A percentile compares a stretch with the other conserved stretches of the same genome.
Evolutionary conservation across 2,113 vertebrate genomes (phyloP).

Genomic region (Protobothrops flavoviridis): DNA sequence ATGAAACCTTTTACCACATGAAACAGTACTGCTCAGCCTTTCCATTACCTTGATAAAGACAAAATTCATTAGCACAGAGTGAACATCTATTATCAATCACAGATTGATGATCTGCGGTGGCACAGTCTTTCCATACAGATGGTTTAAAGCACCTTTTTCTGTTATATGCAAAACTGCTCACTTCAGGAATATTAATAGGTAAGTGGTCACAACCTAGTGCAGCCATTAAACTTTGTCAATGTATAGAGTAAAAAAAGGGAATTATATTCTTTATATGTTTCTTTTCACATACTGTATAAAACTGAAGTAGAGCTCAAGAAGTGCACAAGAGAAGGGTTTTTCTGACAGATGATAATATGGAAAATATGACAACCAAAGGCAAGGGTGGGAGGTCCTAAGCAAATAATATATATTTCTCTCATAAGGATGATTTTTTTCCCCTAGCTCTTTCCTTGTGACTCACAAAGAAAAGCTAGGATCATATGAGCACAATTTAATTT

Average conservation of each 20-base stretch:
- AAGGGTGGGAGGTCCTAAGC: background rate
- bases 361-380: background rate
- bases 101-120: background rate
- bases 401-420: background rate
- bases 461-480: background rate
- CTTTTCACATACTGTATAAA: constrained; percentile 5
- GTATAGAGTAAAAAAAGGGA: constrained; percentile 12
- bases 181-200: constrained; percentile 20
- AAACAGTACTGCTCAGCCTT: background rate
- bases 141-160: constrained; percentile 8
- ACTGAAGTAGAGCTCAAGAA: background rate
- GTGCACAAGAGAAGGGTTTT: background rate
- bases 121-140: background rate
- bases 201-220: constrained; percentile 15
- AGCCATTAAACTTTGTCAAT: constrained; percentile 32
- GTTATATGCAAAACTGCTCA: constrained; percentile 10
- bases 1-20: background rate
- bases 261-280: background rate
- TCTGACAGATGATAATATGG: background rate
- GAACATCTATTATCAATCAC: background rate
- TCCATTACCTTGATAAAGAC: background rate
- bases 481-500: background rate
- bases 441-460: background rate
- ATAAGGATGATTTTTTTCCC: background rate
- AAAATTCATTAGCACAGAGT: background rate